Conservation (phyloP, 2,888 invertebrate genomes). For the Calameuta idolon region DNA sequence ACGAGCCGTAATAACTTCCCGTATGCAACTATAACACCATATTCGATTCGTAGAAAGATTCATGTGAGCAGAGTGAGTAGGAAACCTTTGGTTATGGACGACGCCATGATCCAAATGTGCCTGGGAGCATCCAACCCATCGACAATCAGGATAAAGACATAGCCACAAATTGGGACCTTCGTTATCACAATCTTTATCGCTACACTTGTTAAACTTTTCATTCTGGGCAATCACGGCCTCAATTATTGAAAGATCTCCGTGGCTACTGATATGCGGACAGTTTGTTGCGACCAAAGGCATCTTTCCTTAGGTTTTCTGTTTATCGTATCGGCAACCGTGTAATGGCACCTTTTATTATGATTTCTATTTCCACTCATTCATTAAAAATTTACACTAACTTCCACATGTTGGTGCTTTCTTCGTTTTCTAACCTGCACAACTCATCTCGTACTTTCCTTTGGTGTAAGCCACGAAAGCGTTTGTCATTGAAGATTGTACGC, state of each 20-base stretch:
- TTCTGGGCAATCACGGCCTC: conserved; percentile 53
- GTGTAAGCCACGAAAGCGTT: conserved; percentile 54
- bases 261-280: conserved; percentile 57
- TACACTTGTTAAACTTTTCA: conserved; percentile 69
- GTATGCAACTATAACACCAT: conserved; percentile 91
- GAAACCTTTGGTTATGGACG: conserved; percentile 79
- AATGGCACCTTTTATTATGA: background rate
- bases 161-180: conserved; percentile 87
- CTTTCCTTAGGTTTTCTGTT: conserved; percentile 19
- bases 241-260: conserved; percentile 54
- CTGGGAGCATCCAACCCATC: conserved; percentile 87
- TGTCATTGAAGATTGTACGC: conserved; percentile 47
- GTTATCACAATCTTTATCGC: conserved; percentile 79
- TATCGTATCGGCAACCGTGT: background rate
- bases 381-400: background rate
- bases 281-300: conserved; percentile 61
- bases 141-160: conserved; percentile 84
- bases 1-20: conserved; percentile 73
- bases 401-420: conserved; percentile 7
- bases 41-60: conserved; percentile 86
- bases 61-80: conserved; percentile 83
- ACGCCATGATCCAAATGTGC: conserved; percentile 86
- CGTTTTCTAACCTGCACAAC: conserved; percentile 16
- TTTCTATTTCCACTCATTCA: background rate
- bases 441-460: conserved; percentile 32